Percentiles rank a stretch among this genome's conserved stretches.
Evolutionary conservation across 2,888 invertebrate species (phyloP).

Genomic region (Palloptera scutellata): DNA sequence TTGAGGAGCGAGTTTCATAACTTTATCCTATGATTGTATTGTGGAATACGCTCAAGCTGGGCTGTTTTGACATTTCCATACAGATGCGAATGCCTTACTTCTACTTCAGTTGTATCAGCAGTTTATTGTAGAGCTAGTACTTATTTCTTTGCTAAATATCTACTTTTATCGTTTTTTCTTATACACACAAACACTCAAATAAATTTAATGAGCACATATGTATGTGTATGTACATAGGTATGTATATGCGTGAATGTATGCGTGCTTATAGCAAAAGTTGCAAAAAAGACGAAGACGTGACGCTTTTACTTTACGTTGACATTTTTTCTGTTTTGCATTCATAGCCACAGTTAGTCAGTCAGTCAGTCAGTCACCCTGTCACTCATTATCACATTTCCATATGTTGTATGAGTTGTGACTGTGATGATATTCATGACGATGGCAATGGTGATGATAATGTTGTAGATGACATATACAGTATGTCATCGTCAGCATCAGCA

Average conservation of each 20-base stretch:
- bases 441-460: slow-evolving; percentile 31
- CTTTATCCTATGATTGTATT: no score
- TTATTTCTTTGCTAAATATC: no score
- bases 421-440: slow-evolving; percentile 41
- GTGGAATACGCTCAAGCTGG: no score
- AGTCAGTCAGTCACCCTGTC: neutral
- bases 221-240: neutral
- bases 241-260: neutral
- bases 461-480: slow-evolving; percentile 8
- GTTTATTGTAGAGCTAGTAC: no score
- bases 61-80: no score
- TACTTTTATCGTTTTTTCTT: neutral
- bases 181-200: neutral
- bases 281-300: neutral
- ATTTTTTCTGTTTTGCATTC: neutral
- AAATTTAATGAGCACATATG: neutral
- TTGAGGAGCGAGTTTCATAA: no score
- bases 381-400: slow-evolving; percentile 35
- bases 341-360: neutral
- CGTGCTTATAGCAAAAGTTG: neutral
- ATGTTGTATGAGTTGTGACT: slow-evolving; percentile 21
- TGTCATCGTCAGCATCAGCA: slow-evolving; percentile 18
- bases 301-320: neutral
- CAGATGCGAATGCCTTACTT: no score
- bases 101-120: no score